Evolutionary conservation across 2,113 vertebrate species (phyloP).

Genomic region (Eurystomus gularis): DNA sequence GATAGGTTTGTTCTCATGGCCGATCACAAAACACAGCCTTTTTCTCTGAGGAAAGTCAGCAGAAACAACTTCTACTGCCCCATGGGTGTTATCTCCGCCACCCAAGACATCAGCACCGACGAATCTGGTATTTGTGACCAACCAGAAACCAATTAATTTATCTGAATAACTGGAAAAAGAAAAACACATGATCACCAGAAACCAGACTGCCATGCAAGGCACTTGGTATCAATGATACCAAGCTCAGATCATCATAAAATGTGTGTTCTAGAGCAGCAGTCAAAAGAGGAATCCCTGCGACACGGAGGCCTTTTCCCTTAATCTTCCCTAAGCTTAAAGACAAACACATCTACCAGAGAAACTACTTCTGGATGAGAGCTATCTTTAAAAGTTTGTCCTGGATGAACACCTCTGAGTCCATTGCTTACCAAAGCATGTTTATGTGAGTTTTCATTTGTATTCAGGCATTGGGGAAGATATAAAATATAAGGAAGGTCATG

Average conservation of each 20-base stretch:
- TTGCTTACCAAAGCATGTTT: background rate
- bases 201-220: background rate
- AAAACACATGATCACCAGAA: background rate
- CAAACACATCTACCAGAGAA: background rate
- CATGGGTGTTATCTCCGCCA: background rate
- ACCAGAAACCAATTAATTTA: background rate
- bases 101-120: background rate
- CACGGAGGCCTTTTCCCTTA: background rate
- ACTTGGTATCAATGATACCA: background rate
- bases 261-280: background rate
- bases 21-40: background rate
- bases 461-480: background rate
- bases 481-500: background rate
- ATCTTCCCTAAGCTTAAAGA: background rate
- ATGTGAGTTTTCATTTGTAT: background rate
- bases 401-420: background rate
- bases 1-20: background rate
- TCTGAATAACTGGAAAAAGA: background rate
- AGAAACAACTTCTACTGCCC: background rate
- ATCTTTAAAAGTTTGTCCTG: background rate
- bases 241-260: background rate
- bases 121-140: background rate
- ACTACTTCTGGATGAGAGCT: background rate
- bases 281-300: background rate
- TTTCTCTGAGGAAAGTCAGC: background rate